Evolutionary conservation across 2,113 vertebrate species (phyloP), one percentile per base, ranked within the genome.

Genomic region (Eulemur macaco): DNA sequence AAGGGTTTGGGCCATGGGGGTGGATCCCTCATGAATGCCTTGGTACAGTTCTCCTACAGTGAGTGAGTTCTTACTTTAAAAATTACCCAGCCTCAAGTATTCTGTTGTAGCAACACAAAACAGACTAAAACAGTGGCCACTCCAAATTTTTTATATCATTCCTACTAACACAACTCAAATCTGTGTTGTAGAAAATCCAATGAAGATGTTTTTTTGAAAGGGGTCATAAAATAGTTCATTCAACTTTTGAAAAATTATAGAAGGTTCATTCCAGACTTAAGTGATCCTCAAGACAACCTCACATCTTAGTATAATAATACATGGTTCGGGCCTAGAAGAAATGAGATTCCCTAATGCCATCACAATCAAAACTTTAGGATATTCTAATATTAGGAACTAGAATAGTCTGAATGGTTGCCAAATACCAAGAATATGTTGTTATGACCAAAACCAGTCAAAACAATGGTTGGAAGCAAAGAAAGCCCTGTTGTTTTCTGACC

Each of bases 391-490:
- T 71, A 92, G 56, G 74, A n/a, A 80, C 23, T 78, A 91, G 47
- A 91, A 92, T 25, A 25, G 27, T 12, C 39, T 58, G 29, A 76
- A 69, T n/a, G 34, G 45, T 29, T 84, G 52, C 27, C 82, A 91
- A 86, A 94, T 88, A 63, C 17, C 34, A 97, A 88, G 25, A 94
- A 89, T 73, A 47, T 71, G 50, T 45, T 82, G 60, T 76, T 42
- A 54, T 45, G 31, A 60, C 52, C 68, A 63, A 91, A 95, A 93
- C 10, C 1, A 93, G 45, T 71, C 31, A 90, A 90, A 89, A 78
- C 14, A 84, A 83, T 18, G 31, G 37, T 23, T 73, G 54, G 42
- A 86, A 82, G 83, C 12, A 85, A 93, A 96, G 8, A 81, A 95
- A 96, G 7, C 4, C 5, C 52, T 86, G 42, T 34, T 92, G 23